phyloP scores from a whole-genome alignment of 2,888 invertebrate species.

The Xylophagus ater region DNA sequence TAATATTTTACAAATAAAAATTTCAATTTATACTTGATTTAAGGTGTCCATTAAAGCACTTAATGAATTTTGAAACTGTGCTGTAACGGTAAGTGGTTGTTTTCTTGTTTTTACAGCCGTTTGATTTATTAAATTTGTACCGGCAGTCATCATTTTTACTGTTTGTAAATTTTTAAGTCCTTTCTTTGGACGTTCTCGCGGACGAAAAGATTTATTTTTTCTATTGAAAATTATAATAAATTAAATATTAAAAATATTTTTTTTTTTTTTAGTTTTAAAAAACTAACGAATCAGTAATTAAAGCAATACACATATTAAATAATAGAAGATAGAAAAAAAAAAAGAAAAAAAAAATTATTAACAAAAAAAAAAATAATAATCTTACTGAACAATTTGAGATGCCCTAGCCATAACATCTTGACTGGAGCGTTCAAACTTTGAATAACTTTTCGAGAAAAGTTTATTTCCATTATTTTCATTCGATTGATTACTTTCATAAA shows the following conservation, averaged over 20 bases:
- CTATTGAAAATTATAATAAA: too few relatives aligned
- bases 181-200: constrained; percentile 74
- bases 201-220: constrained; percentile 87
- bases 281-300: neutral
- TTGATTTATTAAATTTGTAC: constrained; percentile 29
- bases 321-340: constrained; percentile 23
- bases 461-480: constrained; percentile 25
- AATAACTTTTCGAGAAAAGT: constrained; percentile 21
- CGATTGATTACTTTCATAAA: constrained; percentile 22
- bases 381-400: constrained; percentile 82
- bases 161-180: constrained; percentile 84
- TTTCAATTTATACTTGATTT: constrained; percentile 46
- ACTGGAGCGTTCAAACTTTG: constrained; percentile 24
- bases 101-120: constrained; percentile 55
- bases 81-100: constrained; percentile 85
- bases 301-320: constrained; percentile 6
- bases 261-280: neutral
- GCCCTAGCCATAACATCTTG: constrained; percentile 74
- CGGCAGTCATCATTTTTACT: constrained; percentile 74
- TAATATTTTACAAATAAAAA: neutral
- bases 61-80: constrained; percentile 89
- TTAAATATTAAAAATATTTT: constrained; percentile 2
- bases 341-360: constrained; percentile 21
- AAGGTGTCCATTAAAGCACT: constrained; percentile 87
- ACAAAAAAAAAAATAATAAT: constrained; percentile 28